Evolutionary conservation across 2,113 vertebrate genomes (phyloP), one percentile per base, ranked within the genome.

Genomic region (Pipra filicauda): DNA sequence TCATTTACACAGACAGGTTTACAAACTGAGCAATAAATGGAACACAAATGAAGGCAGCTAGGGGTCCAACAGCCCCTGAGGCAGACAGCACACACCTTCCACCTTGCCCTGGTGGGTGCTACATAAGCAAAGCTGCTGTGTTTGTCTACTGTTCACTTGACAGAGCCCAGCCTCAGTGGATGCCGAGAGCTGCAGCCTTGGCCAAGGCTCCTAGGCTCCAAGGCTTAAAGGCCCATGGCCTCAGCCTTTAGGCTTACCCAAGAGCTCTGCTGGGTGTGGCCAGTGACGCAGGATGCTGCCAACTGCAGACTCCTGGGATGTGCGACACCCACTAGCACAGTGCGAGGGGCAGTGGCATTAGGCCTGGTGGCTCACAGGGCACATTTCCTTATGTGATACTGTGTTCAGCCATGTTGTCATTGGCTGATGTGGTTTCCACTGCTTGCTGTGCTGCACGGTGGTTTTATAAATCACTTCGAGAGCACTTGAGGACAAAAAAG

Each of bases 401-500:
- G 58, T 64, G 95, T 59, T 86, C 96, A 87, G 92, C 92, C 95
- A 89, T 18, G 19, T 8, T 88, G 88, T 79, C 62, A 78, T 59
- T 77, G 44, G 75, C 91, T 91, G 92, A 95, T 54, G 11, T 59
- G 24, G 69, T 30, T 79, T 72, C 80, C 43, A n/a, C 69, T 67
- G 67, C 67, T 89, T 9, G 28, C 46, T 48, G 3, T 57, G 49
- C 62, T 87, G 80, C 85, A 65, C 33, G 8, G 83, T 41, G 82
- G 70, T 72, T 97, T 96, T 88, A 74, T 44, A 97, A 96, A 93
- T 73, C 39, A 90, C 73, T 95, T 95, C 23, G 80, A 96, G 97
- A 97, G 95, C 96, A 95, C 94, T 97, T 97, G 91, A 98, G 97
- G 97, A 98, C 96, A 98, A 96, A 92, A 95, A 77, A 74, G 76